These are phyloP conservation scores for Nephrotoma appendiculata DNA, from an alignment of 2,888 invertebrate genomes.

Conservation along the genomic window DNA sequence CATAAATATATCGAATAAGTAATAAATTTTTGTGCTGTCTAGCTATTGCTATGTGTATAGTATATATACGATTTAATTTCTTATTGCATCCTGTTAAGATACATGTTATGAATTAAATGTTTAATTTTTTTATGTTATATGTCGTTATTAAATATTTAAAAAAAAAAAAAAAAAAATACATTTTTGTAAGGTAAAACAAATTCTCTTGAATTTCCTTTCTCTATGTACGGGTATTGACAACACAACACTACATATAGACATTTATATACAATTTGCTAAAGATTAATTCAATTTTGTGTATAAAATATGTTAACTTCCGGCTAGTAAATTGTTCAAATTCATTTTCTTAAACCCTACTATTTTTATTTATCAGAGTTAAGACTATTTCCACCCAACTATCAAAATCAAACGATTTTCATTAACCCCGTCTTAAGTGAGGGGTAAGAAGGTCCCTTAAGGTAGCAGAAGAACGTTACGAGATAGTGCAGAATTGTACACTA, in stretches of 20 bases:
- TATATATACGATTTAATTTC: not conserved
- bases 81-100: not conserved
- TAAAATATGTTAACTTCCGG: not conserved
- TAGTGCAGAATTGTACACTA: too few relatives aligned
- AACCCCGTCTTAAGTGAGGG: too few relatives aligned
- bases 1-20: not conserved
- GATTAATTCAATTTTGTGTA: not conserved
- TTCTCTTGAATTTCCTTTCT: not conserved
- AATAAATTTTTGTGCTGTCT: not conserved
- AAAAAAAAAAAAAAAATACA: too few relatives aligned
- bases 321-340: not conserved
- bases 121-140: not conserved
- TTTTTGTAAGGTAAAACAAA: not conserved
- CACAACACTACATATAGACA: not conserved
- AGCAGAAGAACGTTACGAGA: too few relatives aligned
- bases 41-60: not conserved
- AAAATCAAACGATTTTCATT: too few relatives aligned
- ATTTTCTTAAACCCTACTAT: not conserved
- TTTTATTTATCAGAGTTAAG: too few relatives aligned
- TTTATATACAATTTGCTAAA: not conserved
- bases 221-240: not conserved
- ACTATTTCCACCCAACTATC: too few relatives aligned
- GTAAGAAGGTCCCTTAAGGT: too few relatives aligned
- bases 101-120: not conserved
- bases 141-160: not conserved